Evolutionary conservation across 1,140 invertebrate species (phyloP).

Genomic region (Drosophila sp.): DNA sequence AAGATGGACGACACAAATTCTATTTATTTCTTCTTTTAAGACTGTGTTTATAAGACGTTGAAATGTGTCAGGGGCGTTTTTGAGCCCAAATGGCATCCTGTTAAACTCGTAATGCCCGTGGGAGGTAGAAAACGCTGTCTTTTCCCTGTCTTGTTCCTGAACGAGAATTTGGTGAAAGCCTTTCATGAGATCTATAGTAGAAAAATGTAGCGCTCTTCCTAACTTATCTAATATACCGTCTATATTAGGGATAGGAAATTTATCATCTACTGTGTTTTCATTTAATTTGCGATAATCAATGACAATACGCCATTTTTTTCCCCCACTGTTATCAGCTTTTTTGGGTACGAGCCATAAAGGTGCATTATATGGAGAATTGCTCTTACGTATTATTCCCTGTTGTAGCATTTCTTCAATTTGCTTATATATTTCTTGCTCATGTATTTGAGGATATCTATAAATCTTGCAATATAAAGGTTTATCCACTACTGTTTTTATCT

Average conservation of each 20-base stretch:
- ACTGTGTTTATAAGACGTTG: conserved; percentile 82
- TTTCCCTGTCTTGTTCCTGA: conserved; percentile 29
- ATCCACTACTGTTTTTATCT: neutral
- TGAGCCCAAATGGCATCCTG: conserved; percentile 82
- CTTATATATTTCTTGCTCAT: conserved; percentile 67
- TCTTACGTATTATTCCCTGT: conserved; percentile 56
- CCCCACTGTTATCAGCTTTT: conserved; percentile 40
- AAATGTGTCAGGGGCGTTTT: conserved; percentile 82
- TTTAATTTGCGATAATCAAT: conserved; percentile 77
- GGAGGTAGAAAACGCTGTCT: conserved; percentile 45
- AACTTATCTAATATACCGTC: conserved; percentile 45
- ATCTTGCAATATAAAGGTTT: conserved; percentile 1
- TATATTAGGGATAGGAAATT: conserved; percentile 49
- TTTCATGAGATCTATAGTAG: conserved; percentile 52
- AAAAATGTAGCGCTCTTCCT: conserved; percentile 38
- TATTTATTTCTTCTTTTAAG: conserved; percentile 3
- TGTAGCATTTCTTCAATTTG: no score
- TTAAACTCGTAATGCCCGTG: conserved; percentile 41
- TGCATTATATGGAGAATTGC: conserved; percentile 46
- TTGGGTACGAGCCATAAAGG: conserved; percentile 62
- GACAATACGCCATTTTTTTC: conserved; percentile 70
- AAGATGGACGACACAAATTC: neutral
- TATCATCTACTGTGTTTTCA: conserved; percentile 42
- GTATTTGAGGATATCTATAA: conserved; percentile 3
- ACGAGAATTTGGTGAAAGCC: conserved; percentile 83